Percentiles rank a stretch among this genome's conserved stretches.
phyloP scores from a whole-genome alignment of 2,888 invertebrate genomes.

The Pachycephus smyrnensis region DNA sequence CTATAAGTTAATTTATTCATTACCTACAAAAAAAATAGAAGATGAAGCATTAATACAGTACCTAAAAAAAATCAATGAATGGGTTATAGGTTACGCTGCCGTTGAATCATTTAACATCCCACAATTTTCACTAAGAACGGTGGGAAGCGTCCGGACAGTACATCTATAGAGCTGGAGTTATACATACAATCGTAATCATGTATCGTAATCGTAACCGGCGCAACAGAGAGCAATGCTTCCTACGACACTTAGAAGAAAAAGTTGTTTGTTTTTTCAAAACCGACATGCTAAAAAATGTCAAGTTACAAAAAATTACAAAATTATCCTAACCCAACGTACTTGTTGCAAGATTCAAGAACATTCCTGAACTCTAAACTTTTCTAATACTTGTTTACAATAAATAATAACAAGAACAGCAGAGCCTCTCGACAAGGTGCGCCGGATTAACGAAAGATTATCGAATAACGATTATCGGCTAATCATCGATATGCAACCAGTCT shows the following conservation, averaged over 20 bases:
- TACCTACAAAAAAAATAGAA: conserved; percentile 43
- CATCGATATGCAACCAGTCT: neutral
- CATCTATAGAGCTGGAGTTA: neutral
- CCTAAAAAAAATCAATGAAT: neutral
- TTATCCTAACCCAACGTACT: neutral
- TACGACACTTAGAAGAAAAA: too few relatives aligned
- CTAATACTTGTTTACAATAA: neutral
- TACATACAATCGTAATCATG: neutral
- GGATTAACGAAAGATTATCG: neutral
- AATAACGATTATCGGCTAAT: neutral
- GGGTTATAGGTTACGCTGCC: neutral
- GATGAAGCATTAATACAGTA: neutral
- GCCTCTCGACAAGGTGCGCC: neutral
- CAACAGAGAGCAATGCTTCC: neutral
- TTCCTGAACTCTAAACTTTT: neutral
- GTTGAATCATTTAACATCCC: neutral
- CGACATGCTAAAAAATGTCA: too few relatives aligned
- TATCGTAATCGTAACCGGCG: neutral
- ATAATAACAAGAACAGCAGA: neutral
- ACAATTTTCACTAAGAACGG: neutral
- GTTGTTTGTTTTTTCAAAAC: too few relatives aligned
- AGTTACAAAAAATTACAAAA: neutral
- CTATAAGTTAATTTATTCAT: conserved; percentile 52
- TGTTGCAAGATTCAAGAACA: neutral
- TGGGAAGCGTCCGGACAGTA: neutral